Percentiles rank a stretch among this genome's conserved stretches.
Evolutionary conservation across 1,140 invertebrate genomes (phyloP).

Genomic region (Zophobas atratus): DNA sequence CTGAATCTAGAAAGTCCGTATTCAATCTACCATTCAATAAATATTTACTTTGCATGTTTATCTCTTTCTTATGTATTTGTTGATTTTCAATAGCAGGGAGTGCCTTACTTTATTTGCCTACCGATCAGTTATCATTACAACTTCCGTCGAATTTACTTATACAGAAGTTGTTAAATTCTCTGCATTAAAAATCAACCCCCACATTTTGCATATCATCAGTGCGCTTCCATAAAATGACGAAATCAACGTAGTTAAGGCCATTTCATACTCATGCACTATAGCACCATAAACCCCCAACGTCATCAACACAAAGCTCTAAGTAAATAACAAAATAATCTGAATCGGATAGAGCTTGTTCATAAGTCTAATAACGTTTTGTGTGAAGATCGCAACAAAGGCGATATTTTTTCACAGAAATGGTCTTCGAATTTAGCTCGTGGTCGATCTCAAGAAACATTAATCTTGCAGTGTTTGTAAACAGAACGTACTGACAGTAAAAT

Average conservation of each 20-base stretch:
- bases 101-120: neutral
- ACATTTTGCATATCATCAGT: neutral
- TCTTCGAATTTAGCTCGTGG: neutral
- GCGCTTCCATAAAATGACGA: neutral
- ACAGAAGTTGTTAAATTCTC: neutral
- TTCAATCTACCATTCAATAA: neutral
- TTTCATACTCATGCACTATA: neutral
- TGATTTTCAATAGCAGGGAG: neutral
- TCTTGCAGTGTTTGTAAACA: neutral
- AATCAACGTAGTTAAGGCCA: neutral
- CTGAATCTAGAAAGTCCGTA: neutral
- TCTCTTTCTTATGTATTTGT: slow-evolving; percentile 1
- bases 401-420: neutral
- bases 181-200: neutral
- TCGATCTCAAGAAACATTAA: neutral
- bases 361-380: neutral
- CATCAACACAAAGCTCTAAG: neutral
- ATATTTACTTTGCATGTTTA: neutral
- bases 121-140: neutral
- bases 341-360: neutral
- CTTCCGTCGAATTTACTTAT: neutral
- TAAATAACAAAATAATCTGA: neutral
- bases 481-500: neutral
- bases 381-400: neutral
- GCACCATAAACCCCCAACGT: neutral